phyloP scores from a whole-genome alignment of 1,140 invertebrate species.

The Penaeus japonicus region DNA sequence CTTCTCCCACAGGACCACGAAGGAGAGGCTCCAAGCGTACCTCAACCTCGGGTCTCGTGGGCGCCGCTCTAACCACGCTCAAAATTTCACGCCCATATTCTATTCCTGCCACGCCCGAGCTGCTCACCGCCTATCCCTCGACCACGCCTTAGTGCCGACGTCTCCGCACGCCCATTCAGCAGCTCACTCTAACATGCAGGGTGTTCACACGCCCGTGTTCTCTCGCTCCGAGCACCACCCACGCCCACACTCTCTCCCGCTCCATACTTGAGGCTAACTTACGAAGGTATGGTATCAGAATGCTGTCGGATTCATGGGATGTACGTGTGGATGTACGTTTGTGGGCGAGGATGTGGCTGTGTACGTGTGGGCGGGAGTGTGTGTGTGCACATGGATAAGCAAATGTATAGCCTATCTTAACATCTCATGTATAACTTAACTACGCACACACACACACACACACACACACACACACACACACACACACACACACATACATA shows the following conservation, averaged over 20 bases:
- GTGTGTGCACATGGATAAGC: too few species aligned
- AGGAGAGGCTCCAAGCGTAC: slow-evolving; percentile 2
- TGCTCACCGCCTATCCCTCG: slow-evolving; percentile 14
- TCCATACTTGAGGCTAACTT: slow-evolving; percentile 7
- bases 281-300: background rate
- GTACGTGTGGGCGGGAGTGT: background rate
- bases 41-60: slow-evolving; percentile 12
- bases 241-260: slow-evolving; percentile 23
- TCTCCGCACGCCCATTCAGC: background rate
- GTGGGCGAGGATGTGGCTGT: background rate
- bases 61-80: background rate
- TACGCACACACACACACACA: too few species aligned
- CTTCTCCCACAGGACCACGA: background rate
- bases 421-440: too few species aligned
- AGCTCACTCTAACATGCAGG: background rate
- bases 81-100: slow-evolving; percentile 31
- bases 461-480: too few species aligned
- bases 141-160: slow-evolving; percentile 10
- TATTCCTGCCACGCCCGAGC: slow-evolving; percentile 19
- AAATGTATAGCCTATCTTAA: too few species aligned
- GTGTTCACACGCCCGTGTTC: background rate
- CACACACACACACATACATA: too few species aligned
- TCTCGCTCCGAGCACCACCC: background rate
- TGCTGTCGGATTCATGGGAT: too few species aligned
- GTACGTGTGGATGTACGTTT: background rate